These are phyloP conservation scores for Diaperis boleti DNA, from an alignment of 2,888 invertebrate genomes.

Conservation along the genomic window DNA sequence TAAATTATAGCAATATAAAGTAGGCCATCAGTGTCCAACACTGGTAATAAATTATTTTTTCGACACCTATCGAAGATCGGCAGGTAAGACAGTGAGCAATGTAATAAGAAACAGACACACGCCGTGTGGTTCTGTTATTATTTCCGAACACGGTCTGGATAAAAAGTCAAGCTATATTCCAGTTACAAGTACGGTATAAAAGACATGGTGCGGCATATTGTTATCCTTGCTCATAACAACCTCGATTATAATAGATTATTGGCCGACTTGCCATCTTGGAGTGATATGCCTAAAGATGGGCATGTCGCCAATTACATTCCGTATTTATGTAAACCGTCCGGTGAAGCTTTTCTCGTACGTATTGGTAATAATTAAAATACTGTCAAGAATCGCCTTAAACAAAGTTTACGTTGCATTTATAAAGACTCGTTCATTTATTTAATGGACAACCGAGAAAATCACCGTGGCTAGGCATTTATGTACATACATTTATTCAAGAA, in stretches of 20 bases:
- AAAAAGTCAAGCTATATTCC: slow-evolving; percentile 49
- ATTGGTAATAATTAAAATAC: slow-evolving; percentile 49
- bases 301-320: slow-evolving; percentile 48
- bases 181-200: slow-evolving; percentile 51
- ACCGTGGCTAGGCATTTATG: too few relatives aligned
- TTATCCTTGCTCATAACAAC: slow-evolving; percentile 50
- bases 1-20: slow-evolving; percentile 42
- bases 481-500: slow-evolving; percentile 11
- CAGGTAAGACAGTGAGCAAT: slow-evolving; percentile 39
- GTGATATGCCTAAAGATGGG: slow-evolving; percentile 45
- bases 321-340: slow-evolving; percentile 48
- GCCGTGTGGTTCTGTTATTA: slow-evolving; percentile 51
- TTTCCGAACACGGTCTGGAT: slow-evolving; percentile 53
- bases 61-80: slow-evolving; percentile 41
- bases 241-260: slow-evolving; percentile 49
- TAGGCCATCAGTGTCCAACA: slow-evolving; percentile 45
- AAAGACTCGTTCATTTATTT: slow-evolving; percentile 14
- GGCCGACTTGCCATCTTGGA: slow-evolving; percentile 44
- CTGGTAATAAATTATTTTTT: slow-evolving; percentile 46
- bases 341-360: slow-evolving; percentile 49
- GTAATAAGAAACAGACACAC: slow-evolving; percentile 48
- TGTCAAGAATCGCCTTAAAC: slow-evolving; percentile 49
- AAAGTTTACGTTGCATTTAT: slow-evolving; percentile 50
- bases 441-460: slow-evolving; percentile 17
- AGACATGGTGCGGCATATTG: slow-evolving; percentile 52